A percentile compares a stretch with the other conserved stretches of the same genome.
Conservation (phyloP, 2,113 vertebrate species). For the Aphelocoma coerulescens region DNA sequence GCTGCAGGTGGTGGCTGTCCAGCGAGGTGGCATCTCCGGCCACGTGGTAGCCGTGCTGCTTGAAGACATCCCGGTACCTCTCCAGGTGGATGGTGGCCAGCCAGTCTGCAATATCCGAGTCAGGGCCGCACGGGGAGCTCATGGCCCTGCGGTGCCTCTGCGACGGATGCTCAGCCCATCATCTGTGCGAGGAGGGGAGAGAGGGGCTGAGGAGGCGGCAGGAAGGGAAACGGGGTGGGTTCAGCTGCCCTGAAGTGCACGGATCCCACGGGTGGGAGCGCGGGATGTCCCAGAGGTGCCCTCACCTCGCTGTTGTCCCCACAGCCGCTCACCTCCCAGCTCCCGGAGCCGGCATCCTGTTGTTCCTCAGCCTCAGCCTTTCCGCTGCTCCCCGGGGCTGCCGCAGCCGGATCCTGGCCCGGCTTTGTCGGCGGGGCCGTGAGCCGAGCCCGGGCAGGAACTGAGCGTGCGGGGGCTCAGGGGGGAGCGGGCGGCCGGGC, state of each 20-base stretch:
- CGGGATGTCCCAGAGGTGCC: background rate
- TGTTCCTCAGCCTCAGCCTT: background rate
- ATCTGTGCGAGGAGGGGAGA: slow-evolving; percentile 10
- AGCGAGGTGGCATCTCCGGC: slow-evolving; percentile 78
- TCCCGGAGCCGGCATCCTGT: background rate
- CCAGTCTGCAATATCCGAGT: slow-evolving; percentile 82
- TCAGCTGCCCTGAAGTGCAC: background rate
- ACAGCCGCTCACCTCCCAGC: background rate
- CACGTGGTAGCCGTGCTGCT: slow-evolving; percentile 76
- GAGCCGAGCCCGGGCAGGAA: background rate
- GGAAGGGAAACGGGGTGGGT: no score
- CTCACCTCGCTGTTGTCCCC: fast-evolving
- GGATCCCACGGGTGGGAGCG: fast-evolving
- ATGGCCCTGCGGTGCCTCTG: slow-evolving; percentile 40
- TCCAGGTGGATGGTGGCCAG: slow-evolving; percentile 87
- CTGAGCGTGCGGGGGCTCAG: fast-evolving
- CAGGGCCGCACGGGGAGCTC: slow-evolving; percentile 20
- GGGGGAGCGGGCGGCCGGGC: fast-evolving
- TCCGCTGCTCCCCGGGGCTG: background rate
- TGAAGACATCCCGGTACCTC: slow-evolving; percentile 85
- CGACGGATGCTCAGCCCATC: background rate
- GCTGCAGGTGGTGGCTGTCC: slow-evolving; percentile 78
- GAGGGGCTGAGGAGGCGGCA: background rate
- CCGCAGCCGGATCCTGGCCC: background rate
- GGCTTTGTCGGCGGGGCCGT: background rate